Evolutionary conservation across 2,113 vertebrate genomes (phyloP), one percentile per base, ranked within the genome.

Genomic region (Proterorhinus semilunaris): DNA sequence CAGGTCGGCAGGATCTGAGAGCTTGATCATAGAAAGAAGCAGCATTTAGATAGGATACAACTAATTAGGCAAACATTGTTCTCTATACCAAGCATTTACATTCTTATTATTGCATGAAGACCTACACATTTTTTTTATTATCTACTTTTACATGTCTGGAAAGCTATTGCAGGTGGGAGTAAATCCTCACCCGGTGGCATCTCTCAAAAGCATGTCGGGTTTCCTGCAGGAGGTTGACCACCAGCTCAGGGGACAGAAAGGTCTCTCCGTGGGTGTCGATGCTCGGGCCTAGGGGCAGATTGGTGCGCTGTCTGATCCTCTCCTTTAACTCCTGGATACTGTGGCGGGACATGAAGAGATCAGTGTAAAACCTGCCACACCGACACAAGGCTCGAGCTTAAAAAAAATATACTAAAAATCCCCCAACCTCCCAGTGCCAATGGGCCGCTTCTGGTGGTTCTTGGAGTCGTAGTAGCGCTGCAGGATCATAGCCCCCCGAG

Each of bases 321-420:
- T 99, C 98, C 87, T 99, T 99, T 72, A 99, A 92, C 76, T 99
- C 97, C 88, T 98, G 97, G 88, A 99, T 99, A 66, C 98, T 99
- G 85, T 15, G 71, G 46, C 59, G 17, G 55, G 49, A 81, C 21
- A 68, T 17, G 52, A n/a, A 58, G 11, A 4, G 5, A 50, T n/a
- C 44, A 45, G 62, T 15, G 12, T 48, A 47, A 4, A 17, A 36
- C 27, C 27, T 4, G 27, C 27, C 27, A 36, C 27, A 36, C 27
- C 27, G 27, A 36, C 27, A 36, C 27, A 36, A 36, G 2, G 27
- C 27, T 36, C 4, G 27, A 36, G 27, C 27, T 36, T 36, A 36
- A 36, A 36, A 36, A 36, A 36, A 3, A 27, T 27, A 27, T 2
- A 27, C 3, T 21, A 21, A 36, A 36, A 36, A 36, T 36, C 3